Percentiles rank a stretch among this genome's conserved stretches.
These are phyloP conservation scores for Drosophila punjabiensis DNA, from an alignment of 1,140 invertebrate species.

Conservation along the genomic window DNA sequence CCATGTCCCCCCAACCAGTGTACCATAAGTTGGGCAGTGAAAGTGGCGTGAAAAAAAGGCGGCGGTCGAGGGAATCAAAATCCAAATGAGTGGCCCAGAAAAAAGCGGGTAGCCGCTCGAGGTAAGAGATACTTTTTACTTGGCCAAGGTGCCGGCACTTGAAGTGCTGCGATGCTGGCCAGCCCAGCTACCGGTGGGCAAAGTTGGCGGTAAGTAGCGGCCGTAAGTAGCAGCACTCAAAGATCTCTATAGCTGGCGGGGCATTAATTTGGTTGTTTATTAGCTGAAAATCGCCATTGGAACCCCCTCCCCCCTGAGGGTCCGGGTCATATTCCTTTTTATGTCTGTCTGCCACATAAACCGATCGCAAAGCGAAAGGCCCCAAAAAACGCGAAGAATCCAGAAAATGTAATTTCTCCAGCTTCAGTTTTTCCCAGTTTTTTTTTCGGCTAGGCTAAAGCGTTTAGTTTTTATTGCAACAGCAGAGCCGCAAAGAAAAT, in stretches of 20 bases:
- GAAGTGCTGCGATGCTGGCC: slow-evolving; percentile 36
- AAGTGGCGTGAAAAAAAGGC: slow-evolving; percentile 64
- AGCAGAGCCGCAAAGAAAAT: slow-evolving; percentile 27
- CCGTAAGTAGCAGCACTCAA: slow-evolving; percentile 55
- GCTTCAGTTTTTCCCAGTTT: slow-evolving; percentile 18
- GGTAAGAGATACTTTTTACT: slow-evolving; percentile 40
- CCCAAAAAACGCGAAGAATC: slow-evolving; percentile 50
- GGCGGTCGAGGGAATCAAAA: slow-evolving; percentile 38
- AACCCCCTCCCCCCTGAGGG: not conserved
- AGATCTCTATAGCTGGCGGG: slow-evolving; percentile 31
- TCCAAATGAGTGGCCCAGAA: slow-evolving; percentile 63
- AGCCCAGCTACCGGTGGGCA: slow-evolving; percentile 2
- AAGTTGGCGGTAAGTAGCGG: slow-evolving; percentile 58
- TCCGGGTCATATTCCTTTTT: slow-evolving; percentile 56
- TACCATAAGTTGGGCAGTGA: slow-evolving; percentile 57
- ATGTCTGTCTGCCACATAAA: slow-evolving; percentile 55
- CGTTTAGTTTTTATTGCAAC: slow-evolving; percentile 35
- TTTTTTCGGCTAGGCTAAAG: slow-evolving; percentile 45
- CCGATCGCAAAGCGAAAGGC: slow-evolving; percentile 59
- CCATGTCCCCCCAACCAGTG: not conserved
- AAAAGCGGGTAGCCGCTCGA: slow-evolving; percentile 21
- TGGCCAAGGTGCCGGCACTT: slow-evolving; percentile 33
- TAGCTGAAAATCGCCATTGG: slow-evolving; percentile 56
- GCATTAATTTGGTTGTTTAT: slow-evolving; percentile 73
- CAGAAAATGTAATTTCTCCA: slow-evolving; percentile 51